A percentile compares a stretch with the other conserved stretches of the same genome.
These are phyloP conservation scores for Dromiciops gliroides DNA, from an alignment of 2,113 vertebrate genomes.

Conservation along the genomic window DNA sequence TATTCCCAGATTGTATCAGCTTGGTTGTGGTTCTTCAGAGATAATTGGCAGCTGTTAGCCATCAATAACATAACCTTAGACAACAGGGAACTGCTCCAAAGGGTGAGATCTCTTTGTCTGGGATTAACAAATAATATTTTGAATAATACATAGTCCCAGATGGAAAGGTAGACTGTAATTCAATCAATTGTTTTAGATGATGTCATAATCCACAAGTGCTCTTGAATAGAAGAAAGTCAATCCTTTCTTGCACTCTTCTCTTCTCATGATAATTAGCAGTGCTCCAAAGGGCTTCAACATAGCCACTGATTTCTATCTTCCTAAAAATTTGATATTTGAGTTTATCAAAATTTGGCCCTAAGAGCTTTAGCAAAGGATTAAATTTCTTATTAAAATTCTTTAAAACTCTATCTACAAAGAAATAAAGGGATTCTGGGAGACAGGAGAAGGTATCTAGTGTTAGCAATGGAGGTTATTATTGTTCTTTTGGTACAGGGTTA, in stretches of 20 bases:
- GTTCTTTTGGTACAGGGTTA: neutral
- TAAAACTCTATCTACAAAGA: slow-evolving; percentile 51
- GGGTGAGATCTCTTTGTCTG: neutral
- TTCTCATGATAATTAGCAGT: neutral
- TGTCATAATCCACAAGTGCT: neutral
- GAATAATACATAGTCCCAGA: slow-evolving; percentile 28
- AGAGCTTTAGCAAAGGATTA: slow-evolving; percentile 41
- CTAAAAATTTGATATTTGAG: slow-evolving; percentile 8
- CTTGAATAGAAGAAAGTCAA: neutral
- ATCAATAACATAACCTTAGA: slow-evolving; percentile 46
- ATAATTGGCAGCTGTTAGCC: slow-evolving; percentile 41
- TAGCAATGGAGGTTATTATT: neutral
- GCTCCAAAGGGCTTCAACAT: neutral
- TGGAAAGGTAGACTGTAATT: slow-evolving; percentile 50
- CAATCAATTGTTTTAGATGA: neutral
- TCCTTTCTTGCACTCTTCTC: neutral
- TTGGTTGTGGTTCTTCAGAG: neutral
- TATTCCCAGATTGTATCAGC: slow-evolving; percentile 49
- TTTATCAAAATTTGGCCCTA: neutral
- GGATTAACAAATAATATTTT: slow-evolving; percentile 49
- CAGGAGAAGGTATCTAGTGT: neutral
- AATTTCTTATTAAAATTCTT: slow-evolving; percentile 56
- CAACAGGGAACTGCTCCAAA: neutral
- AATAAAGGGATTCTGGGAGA: slow-evolving; percentile 26
- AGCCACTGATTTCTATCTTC: neutral